phyloP scores from a whole-genome alignment of 2,888 invertebrate genomes.

The Agapetus fuscipes region DNA sequence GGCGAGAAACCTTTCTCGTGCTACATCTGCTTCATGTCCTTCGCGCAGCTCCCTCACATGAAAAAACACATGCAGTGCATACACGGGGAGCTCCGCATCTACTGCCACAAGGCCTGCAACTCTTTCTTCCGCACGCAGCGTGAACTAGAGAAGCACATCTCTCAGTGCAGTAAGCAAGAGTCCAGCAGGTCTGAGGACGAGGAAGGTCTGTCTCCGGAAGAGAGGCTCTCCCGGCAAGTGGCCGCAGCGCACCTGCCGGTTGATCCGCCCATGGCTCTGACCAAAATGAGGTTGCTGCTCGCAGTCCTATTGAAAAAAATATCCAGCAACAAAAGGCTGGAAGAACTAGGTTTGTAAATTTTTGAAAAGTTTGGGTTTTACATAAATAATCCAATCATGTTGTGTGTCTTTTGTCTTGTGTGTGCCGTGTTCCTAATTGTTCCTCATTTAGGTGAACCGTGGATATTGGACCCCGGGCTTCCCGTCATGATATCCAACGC shows the following conservation, averaged over 20 bases:
- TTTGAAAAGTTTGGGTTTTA: constrained; percentile 7
- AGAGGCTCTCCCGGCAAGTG: constrained; percentile 28
- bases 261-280: constrained; percentile 52
- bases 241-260: constrained; percentile 33
- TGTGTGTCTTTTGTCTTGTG: constrained; percentile 13
- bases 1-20: constrained; percentile 77
- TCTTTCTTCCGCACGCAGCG: constrained; percentile 68
- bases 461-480: no score
- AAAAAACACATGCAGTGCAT: constrained; percentile 83
- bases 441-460: no score
- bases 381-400: no score
- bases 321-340: constrained; percentile 67
- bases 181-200: constrained; percentile 25
- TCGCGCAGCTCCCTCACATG: constrained; percentile 76
- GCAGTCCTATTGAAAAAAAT: constrained; percentile 76
- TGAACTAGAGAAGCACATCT: constrained; percentile 57
- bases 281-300: constrained; percentile 67
- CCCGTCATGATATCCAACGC: no score
- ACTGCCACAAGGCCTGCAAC: constrained; percentile 64
- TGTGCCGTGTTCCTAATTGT: constrained; percentile 6
- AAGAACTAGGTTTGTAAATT: constrained; percentile 65
- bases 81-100: constrained; percentile 69
- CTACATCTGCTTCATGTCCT: constrained; percentile 59
- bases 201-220: constrained; percentile 28
- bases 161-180: constrained; percentile 32